A percentile compares a stretch with the other conserved stretches of the same genome.
Evolutionary conservation across 2,888 invertebrate species (phyloP).

Genomic region (Sycophila texana): DNA sequence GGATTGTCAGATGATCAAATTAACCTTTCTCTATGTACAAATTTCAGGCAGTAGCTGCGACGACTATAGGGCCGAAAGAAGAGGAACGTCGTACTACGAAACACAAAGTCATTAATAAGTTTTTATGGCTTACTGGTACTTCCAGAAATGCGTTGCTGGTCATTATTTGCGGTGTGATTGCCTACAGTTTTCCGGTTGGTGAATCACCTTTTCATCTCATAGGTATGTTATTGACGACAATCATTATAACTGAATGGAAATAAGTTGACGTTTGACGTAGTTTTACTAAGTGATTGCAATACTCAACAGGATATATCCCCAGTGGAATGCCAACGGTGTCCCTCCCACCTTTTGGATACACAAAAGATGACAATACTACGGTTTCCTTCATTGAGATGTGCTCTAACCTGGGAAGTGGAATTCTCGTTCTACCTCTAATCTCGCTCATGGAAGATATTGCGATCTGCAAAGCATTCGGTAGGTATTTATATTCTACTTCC

Average conservation of each 20-base stretch:
- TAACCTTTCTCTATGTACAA: constrained; percentile 10
- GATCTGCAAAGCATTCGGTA: constrained; percentile 94
- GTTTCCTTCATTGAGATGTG: constrained; percentile 84
- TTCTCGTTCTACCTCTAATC: constrained; percentile 91
- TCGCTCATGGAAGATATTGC: constrained; percentile 94
- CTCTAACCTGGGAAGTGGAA: constrained; percentile 87
- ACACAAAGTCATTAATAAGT: constrained; percentile 81
- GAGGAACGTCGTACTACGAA: constrained; percentile 77
- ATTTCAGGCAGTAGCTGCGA: constrained; percentile 81
- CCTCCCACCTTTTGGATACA: constrained; percentile 83
- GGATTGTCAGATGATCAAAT: not conserved
- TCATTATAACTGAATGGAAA: not conserved
- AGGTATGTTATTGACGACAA: constrained; percentile 76
- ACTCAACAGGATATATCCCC: constrained; percentile 81
- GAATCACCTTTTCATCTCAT: constrained; percentile 82
- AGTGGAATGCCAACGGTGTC: constrained; percentile 84
- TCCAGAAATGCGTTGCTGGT: constrained; percentile 91
- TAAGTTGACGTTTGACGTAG: not conserved
- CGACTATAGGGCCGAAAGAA: constrained; percentile 79
- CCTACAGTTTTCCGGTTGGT: constrained; percentile 80
- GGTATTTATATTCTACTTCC: constrained; percentile 65
- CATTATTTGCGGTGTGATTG: constrained; percentile 84
- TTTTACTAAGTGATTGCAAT: not conserved
- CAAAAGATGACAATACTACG: constrained; percentile 79
- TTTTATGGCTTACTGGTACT: constrained; percentile 86